phyloP scores from a whole-genome alignment of 53 echinoderm and acorn worm species.

The Holothuria leucospilota region DNA sequence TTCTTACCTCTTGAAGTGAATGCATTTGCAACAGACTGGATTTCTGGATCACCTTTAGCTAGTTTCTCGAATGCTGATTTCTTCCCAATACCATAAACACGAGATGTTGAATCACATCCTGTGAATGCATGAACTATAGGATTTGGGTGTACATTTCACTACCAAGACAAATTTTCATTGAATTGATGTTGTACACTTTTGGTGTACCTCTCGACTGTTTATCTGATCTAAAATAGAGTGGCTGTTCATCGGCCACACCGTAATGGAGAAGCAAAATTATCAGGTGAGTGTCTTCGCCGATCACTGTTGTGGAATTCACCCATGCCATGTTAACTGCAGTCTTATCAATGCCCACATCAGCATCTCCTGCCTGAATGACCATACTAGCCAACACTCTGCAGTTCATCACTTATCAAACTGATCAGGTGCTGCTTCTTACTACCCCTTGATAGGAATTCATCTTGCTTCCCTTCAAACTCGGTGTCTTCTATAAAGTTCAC shows the following conservation, averaged over 20 bases:
- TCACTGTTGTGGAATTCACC: too few species aligned
- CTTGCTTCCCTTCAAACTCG: background rate
- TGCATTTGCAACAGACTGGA: background rate
- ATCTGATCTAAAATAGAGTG: too few species aligned
- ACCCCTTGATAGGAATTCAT: background rate
- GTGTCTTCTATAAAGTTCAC: background rate
- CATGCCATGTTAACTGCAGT: too few species aligned
- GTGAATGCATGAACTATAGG: background rate
- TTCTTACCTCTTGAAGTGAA: background rate
- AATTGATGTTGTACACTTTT: slow-evolving; percentile 26
- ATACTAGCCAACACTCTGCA: background rate
- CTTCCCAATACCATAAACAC: slow-evolving; percentile 1
- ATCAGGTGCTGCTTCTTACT: background rate
- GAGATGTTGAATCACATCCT: background rate
- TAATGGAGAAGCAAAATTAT: too few species aligned
- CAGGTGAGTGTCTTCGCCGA: too few species aligned
- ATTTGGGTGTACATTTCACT: background rate
- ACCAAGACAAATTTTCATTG: background rate
- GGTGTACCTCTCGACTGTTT: background rate
- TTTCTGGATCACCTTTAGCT: background rate
- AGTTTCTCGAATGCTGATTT: background rate
- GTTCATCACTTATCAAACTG: background rate
- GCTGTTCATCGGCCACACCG: background rate
- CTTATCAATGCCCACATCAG: background rate
- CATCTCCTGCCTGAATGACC: background rate